Base-by-base conservation (phyloP, 1,140 invertebrate genomes). In the Mizuhopecten yessoensis region DNA sequence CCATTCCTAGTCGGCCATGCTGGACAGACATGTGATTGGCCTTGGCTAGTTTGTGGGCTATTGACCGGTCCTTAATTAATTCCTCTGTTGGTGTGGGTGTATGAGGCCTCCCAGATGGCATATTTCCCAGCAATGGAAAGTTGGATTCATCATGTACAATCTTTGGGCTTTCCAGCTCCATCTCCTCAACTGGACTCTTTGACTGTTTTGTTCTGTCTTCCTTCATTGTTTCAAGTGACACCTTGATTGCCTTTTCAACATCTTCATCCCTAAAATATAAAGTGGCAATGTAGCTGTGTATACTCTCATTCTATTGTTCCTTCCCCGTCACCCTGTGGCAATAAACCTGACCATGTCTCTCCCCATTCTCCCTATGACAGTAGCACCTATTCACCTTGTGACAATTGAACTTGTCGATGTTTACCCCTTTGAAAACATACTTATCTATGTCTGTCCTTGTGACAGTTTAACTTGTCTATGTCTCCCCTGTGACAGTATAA, bases 241-340 rank as follows among this genome's bases (percentile, higher is more conserved):
- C 95, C 89, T 94, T 92, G 20, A 95, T 93, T 29, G 94, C 95
- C 86, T 91, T 86, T 11, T 95, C 90, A 23, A 95, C 86, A 42
- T 95, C 94, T 34, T 91, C 93, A 34, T 94, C 94, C 86, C 93
- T 94, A 86, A 15, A 91, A 91, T 86, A 17, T n/a, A n/a, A n/a
- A n/a, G 36, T 23, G 13, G 33, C 3, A 23, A 7, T 15, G 13
- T 89, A n/a, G n/a, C n/a, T 57, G 33, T 89, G 33, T 57, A 15
- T 49, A n/a, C 5, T 39, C 36, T 39, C 36, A 39, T 39, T 39
- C 5, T 13, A 39, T 7, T 7, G 36, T 39, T 39, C 17, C 42
- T 17, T 45, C 42, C 42, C 42, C 9, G 17, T 17, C 42, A 13
- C 42, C 42, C 42, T 20, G 17, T 45, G 42, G 36, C 36, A 39